Evolutionary conservation across 1,140 invertebrate genomes (phyloP).

Genomic region (Aphidius ervi): DNA sequence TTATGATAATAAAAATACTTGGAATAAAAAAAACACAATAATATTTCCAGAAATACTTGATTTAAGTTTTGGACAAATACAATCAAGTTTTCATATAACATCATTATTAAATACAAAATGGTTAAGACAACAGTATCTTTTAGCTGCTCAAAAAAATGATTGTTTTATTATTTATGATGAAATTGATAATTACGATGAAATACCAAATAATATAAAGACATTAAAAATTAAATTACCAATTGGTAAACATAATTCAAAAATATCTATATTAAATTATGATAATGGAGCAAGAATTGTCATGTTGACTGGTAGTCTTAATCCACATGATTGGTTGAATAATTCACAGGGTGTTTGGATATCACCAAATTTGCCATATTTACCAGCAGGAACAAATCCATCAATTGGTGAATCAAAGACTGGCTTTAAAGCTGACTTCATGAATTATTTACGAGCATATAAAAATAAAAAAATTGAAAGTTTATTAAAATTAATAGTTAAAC

Average conservation of each 20-base stretch:
- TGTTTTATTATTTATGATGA: conserved; percentile 71
- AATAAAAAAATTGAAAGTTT: conserved; percentile 67
- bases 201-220: conserved; percentile 61
- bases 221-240: conserved; percentile 67
- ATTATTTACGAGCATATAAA: conserved; percentile 76
- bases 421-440: conserved; percentile 82
- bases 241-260: conserved; percentile 90
- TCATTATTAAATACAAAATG: conserved; percentile 89
- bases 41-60: conserved; percentile 75
- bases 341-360: conserved; percentile 91
- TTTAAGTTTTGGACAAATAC: conserved; percentile 68
- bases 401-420: conserved; percentile 77
- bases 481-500: conserved; percentile 66
- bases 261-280: conserved; percentile 85
- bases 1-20: conserved; percentile 59
- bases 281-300: conserved; percentile 79
- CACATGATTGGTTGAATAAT: conserved; percentile 88
- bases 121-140: conserved; percentile 75
- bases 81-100: conserved; percentile 78
- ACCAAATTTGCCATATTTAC: conserved; percentile 66
- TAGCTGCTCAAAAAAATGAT: conserved; percentile 62
- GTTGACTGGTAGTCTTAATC: conserved; percentile 88
- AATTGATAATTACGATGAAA: conserved; percentile 55
- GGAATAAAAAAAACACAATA: conserved; percentile 62
- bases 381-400: conserved; percentile 52